Evolutionary conservation across 2,113 vertebrate genomes (phyloP).

Genomic region (Dasyornis broadbenti): DNA sequence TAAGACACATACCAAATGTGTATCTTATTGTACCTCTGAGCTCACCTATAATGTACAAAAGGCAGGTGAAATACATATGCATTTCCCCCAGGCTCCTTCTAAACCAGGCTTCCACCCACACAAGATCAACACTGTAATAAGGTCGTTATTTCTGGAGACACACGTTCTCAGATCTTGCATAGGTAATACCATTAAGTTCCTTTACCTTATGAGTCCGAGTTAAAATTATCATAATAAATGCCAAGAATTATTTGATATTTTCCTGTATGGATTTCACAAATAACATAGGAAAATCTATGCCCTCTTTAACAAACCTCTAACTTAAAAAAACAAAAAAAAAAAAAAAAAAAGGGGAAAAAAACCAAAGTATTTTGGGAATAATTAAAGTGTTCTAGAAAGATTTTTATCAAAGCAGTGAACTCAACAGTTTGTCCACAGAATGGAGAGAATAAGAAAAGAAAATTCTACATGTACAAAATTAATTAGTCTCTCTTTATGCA

Average conservation of each 20-base stretch:
- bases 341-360: not conserved
- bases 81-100: not conserved
- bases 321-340: not conserved
- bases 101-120: not conserved
- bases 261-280: not conserved
- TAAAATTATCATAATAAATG: slow-evolving; percentile 9
- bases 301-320: not conserved
- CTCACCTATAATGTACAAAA: not conserved
- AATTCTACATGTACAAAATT: not conserved
- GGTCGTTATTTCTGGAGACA: not conserved
- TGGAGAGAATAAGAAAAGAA: not conserved
- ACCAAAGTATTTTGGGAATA: not conserved
- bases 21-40: not conserved
- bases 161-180: not conserved
- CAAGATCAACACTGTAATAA: not conserved
- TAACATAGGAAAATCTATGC: not conserved
- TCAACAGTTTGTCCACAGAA: not conserved
- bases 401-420: not conserved
- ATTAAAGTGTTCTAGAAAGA: not conserved
- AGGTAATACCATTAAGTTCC: not conserved
- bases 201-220: not conserved
- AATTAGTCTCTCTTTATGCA: not conserved
- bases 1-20: not conserved
- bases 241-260: not conserved
- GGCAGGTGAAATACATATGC: not conserved